Conservation (phyloP, 1,140 invertebrate genomes). For the Drosophila ananassae region DNA sequence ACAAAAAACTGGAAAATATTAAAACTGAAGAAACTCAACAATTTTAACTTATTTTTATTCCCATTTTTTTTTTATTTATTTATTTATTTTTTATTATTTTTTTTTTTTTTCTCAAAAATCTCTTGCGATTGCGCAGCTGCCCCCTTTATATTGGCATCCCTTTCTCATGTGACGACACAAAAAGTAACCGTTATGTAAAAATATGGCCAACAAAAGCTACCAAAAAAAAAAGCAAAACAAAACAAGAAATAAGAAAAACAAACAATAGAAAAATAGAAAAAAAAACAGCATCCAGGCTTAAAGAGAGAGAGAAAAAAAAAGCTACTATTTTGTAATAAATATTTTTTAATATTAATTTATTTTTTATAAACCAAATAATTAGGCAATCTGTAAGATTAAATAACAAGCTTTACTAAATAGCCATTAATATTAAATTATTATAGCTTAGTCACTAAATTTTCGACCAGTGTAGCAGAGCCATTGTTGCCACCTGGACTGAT, state of each 20-base stretch:
- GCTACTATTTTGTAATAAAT: neutral
- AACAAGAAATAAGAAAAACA: slow-evolving; percentile 17
- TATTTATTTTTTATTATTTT: no score
- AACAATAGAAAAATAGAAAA: no score
- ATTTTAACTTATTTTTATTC: slow-evolving; percentile 18
- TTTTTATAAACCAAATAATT: no score
- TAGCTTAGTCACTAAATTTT: neutral
- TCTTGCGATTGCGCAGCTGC: slow-evolving; percentile 43
- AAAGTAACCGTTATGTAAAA: slow-evolving; percentile 42
- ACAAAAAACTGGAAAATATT: neutral
- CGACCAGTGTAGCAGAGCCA: slow-evolving; percentile 4
- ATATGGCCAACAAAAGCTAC: slow-evolving; percentile 20
- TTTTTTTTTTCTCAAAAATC: no score
- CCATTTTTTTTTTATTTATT: no score
- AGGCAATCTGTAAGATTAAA: neutral
- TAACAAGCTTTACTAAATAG: neutral
- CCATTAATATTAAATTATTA: neutral
- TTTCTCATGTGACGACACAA: slow-evolving; percentile 8
- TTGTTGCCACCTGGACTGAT: slow-evolving; percentile 29
- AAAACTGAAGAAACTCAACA: neutral
- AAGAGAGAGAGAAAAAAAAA: no score
- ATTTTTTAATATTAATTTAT: no score
- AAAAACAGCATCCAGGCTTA: slow-evolving; percentile 25
- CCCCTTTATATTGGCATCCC: slow-evolving; percentile 15
- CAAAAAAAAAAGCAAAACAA: slow-evolving; percentile 6